Percentiles rank a stretch among this genome's conserved stretches.
phyloP scores from a whole-genome alignment of 2,113 vertebrate genomes.

The Percopsis transmontana region DNA sequence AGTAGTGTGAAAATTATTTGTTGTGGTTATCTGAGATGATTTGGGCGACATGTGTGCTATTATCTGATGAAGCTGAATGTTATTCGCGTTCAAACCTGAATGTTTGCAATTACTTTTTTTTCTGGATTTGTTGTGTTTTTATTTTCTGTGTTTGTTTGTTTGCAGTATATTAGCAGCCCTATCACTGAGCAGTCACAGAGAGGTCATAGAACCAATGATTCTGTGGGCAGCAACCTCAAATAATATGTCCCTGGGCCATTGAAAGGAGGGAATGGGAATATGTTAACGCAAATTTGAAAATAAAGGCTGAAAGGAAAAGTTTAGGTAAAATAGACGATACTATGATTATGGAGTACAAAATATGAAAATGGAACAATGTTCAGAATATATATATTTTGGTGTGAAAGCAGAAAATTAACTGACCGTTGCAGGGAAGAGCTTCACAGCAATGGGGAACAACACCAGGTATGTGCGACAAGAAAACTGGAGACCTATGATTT shows the following conservation, averaged over 20 bases:
- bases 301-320: not conserved
- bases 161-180: too few relatives aligned
- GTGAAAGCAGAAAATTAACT: too few relatives aligned
- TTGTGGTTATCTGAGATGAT: not conserved
- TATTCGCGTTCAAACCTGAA: not conserved
- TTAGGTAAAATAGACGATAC: not conserved
- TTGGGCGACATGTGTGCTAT: constrained; percentile 9
- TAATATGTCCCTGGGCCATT: not conserved
- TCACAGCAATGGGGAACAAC: too few relatives aligned
- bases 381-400: too few relatives aligned
- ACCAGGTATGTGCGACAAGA: too few relatives aligned
- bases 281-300: not conserved
- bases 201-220: not conserved
- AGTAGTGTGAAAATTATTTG: not conserved
- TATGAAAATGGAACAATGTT: not conserved
- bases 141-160: not conserved
- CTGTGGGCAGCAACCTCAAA: not conserved
- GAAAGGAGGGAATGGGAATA: not conserved
- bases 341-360: not conserved
- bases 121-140: not conserved
- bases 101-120: not conserved
- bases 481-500: too few relatives aligned
- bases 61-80: constrained; percentile 12
- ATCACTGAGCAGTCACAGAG: not conserved
- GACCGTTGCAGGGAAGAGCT: too few relatives aligned